Percentiles rank a stretch among this genome's conserved stretches.
Evolutionary conservation across 2,797 vertebrate species (phyloP).

Genomic region (Psittacula derbiana): DNA sequence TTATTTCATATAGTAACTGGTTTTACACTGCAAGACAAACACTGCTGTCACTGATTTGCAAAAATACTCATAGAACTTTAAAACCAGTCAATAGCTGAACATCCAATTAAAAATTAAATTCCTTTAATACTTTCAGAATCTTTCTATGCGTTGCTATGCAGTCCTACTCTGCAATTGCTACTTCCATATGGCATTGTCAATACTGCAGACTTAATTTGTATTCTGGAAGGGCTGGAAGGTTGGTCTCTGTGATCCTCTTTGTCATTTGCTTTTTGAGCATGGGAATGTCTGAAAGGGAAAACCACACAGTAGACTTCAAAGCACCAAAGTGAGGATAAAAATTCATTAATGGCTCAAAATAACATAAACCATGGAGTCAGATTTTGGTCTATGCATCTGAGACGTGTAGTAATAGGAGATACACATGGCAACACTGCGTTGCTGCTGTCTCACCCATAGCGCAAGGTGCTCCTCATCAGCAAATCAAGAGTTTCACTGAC

Average conservation of each 20-base stretch:
- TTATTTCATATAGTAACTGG: not conserved
- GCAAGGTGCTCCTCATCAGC: not conserved
- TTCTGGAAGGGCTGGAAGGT: not conserved
- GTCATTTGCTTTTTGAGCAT: not conserved
- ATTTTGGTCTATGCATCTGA: fast-evolving
- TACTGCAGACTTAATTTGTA: not conserved
- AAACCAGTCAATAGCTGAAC: not conserved
- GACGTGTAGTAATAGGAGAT: fast-evolving
- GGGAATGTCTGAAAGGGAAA: not conserved
- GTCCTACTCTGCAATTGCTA: not conserved
- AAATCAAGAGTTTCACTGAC: not conserved
- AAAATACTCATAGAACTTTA: not conserved
- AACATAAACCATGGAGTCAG: fast-evolving
- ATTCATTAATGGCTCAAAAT: not conserved
- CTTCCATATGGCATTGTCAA: not conserved
- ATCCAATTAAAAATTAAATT: not conserved
- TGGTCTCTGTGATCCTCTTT: not conserved
- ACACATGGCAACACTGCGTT: fast-evolving
- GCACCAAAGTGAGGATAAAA: not conserved
- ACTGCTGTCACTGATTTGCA: not conserved
- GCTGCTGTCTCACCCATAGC: fast-evolving
- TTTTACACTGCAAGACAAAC: not conserved
- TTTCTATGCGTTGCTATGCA: not conserved
- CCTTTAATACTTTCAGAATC: not conserved
- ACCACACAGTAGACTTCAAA: not conserved